These are phyloP conservation scores for Aspidiotus rigidus DNA, from an alignment of 2,888 invertebrate genomes.

Conservation along the genomic window DNA sequence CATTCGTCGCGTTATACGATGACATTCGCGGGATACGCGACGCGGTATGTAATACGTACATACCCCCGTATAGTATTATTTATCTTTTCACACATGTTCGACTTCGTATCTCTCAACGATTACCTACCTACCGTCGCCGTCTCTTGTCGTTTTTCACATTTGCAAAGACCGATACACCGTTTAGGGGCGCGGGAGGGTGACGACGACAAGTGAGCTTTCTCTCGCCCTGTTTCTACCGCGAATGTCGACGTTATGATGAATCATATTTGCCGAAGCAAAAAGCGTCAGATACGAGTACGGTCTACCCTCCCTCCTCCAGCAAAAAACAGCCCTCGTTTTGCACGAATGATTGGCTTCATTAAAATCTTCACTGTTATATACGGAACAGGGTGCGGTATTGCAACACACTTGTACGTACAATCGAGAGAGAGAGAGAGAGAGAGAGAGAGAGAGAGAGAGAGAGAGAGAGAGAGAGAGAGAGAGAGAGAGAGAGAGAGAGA, in stretches of 20 bases:
- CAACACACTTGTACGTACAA: too few species aligned
- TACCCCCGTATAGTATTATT: not conserved
- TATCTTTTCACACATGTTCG: slow-evolving; percentile 4
- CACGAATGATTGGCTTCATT: slow-evolving; percentile 34
- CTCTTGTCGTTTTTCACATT: not conserved
- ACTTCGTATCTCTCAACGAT: not conserved
- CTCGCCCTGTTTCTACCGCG: not conserved
- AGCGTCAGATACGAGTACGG: not conserved
- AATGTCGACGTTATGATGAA: slow-evolving; percentile 19
- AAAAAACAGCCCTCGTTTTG: slow-evolving; percentile 24
- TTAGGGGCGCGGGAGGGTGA: not conserved
- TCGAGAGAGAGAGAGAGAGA: too few species aligned
- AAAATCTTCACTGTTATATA: slow-evolving; percentile 8
- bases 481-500: too few species aligned
- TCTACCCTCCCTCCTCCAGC: not conserved
- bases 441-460: too few species aligned
- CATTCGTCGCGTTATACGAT: not conserved
- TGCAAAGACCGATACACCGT: not conserved
- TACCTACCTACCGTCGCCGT: not conserved
- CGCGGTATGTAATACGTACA: too few species aligned
- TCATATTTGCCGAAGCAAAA: slow-evolving; percentile 16
- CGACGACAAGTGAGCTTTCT: not conserved
- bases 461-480: too few species aligned
- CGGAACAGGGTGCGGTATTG: too few species aligned
- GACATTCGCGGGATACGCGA: not conserved